These are phyloP conservation scores for Scalopus aquaticus DNA, from an alignment of 2,113 vertebrate species.

Conservation along the genomic window DNA sequence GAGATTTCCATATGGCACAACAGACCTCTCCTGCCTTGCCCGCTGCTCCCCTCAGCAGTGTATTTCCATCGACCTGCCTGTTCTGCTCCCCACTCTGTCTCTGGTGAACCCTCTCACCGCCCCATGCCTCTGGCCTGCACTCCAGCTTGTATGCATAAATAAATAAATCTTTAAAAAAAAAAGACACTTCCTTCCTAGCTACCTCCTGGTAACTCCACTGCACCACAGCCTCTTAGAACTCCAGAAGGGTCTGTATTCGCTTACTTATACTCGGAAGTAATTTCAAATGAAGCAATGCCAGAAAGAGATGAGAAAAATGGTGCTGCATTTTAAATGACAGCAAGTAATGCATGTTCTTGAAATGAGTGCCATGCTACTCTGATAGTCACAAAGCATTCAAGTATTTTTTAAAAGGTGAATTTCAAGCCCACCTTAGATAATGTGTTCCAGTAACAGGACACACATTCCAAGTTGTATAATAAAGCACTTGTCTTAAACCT, in stretches of 20 bases:
- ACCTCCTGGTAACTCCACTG: neutral
- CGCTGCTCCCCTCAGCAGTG: too few relatives aligned
- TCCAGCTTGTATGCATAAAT: too few relatives aligned
- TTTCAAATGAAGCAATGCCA: neutral
- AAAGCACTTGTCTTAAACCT: neutral
- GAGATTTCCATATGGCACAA: too few relatives aligned
- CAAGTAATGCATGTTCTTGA: conserved; percentile 10
- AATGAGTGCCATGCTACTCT: neutral
- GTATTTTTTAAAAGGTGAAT: neutral
- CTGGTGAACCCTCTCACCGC: too few relatives aligned
- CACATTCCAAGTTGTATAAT: conserved; percentile 12
- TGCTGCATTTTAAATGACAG: neutral
- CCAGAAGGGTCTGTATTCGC: neutral
- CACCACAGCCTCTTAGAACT: neutral
- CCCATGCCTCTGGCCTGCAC: too few relatives aligned
- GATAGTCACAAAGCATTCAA: neutral
- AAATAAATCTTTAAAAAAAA: too few relatives aligned
- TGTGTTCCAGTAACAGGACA: neutral
- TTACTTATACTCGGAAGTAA: neutral
- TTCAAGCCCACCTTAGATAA: neutral
- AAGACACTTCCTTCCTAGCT: neutral
- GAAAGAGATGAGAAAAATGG: conserved; percentile 19
- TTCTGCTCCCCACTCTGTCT: too few relatives aligned
- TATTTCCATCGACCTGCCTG: too few relatives aligned
- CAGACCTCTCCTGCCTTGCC: too few relatives aligned